phyloP scores from a whole-genome alignment of 1,140 invertebrate species.

The Argopecten irradians region DNA sequence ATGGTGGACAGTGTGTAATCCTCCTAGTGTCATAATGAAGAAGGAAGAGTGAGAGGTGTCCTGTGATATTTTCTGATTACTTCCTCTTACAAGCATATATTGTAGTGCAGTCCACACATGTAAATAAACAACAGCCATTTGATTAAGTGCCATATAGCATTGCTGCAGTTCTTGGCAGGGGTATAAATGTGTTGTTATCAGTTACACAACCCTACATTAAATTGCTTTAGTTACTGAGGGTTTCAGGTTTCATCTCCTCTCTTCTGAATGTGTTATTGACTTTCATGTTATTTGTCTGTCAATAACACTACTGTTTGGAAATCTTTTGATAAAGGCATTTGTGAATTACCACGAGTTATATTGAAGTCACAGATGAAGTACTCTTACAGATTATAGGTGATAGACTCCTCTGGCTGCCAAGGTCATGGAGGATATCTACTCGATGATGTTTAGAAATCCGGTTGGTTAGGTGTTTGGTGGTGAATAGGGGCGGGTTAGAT shows the following conservation, averaged over 20 bases:
- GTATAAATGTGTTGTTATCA: not conserved
- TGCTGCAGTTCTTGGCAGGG: not conserved
- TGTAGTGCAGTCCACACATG: not conserved
- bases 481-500: not conserved
- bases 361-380: conserved; percentile 10
- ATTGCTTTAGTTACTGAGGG: not conserved
- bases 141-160: not conserved
- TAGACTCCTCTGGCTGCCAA: not conserved
- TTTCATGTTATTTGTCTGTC: conserved; percentile 1
- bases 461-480: not conserved
- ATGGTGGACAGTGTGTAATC: not conserved
- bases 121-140: not conserved
- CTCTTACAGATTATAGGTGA: conserved; percentile 8
- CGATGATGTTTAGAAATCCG: not conserved
- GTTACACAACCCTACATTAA: not conserved
- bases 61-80: not conserved
- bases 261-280: not conserved
- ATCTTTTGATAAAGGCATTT: not conserved
- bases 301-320: not conserved
- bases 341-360: conserved; percentile 5
- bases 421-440: not conserved
- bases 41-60: not conserved
- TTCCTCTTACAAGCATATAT: not conserved
- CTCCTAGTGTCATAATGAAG: not conserved
- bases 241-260: not conserved